Percentiles rank a stretch among this genome's conserved stretches.
Conservation (phyloP, 2,113 vertebrate genomes). For the Anoura caudifer region DNA sequence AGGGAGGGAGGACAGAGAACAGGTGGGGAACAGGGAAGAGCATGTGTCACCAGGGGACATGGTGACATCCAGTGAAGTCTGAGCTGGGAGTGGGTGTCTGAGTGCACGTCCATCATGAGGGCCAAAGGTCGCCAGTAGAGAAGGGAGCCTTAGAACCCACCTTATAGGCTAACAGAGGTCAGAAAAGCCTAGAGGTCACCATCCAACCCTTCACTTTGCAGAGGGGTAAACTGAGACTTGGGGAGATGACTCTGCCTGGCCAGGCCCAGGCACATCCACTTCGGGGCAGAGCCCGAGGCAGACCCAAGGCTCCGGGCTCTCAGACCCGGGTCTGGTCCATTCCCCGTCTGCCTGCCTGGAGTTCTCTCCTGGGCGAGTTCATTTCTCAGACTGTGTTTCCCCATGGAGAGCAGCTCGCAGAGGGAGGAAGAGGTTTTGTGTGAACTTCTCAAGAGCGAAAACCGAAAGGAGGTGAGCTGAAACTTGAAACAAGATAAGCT, state of each 20-base stretch:
- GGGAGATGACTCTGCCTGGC: not conserved
- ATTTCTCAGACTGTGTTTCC: not conserved
- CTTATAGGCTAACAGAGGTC: fast-evolving
- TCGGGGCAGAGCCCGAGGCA: not conserved
- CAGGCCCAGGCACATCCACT: fast-evolving
- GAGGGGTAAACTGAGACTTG: not conserved
- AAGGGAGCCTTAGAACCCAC: not conserved
- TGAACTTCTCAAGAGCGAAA: constrained; percentile 48
- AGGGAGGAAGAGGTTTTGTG: not conserved
- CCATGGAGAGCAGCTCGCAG: not conserved
- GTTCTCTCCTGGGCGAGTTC: too few species aligned
- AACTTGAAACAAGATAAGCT: constrained; percentile 43
- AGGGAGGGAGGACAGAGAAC: too few species aligned
- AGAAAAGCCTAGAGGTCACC: not conserved
- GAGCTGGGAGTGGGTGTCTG: fast-evolving
- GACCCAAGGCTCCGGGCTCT: too few species aligned
- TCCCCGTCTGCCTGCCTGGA: fast-evolving
- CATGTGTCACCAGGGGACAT: fast-evolving
- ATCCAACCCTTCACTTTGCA: not conserved
- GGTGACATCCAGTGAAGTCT: fast-evolving
- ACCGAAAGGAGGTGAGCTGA: constrained; percentile 33
- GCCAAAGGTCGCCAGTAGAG: fast-evolving
- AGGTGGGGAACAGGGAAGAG: not conserved
- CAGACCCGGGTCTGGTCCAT: too few species aligned
- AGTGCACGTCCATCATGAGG: not conserved